Evolutionary conservation across 2,888 invertebrate genomes (phyloP).

Genomic region (Nephrotoma guestfalica): DNA sequence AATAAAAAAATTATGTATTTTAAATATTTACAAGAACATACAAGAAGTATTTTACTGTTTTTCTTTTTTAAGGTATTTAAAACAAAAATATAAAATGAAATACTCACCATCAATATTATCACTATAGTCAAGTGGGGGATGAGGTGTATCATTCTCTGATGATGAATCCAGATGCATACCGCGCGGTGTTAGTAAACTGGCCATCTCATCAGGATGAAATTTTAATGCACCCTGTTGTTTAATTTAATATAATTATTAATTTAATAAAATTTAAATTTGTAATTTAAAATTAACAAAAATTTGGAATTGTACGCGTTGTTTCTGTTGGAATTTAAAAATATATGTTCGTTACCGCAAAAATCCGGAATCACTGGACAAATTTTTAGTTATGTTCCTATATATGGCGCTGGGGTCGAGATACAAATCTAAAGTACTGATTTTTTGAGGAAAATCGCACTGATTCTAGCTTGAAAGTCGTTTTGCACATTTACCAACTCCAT

Average conservation of each 20-base stretch:
- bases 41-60: not conserved
- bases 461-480: too few relatives aligned
- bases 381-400: too few relatives aligned
- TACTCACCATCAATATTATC: slow-evolving; percentile 64
- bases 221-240: slow-evolving; percentile 19
- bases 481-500: too few relatives aligned
- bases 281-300: not conserved
- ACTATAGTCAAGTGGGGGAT: slow-evolving; percentile 51
- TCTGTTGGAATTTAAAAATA: not conserved
- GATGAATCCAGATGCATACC: slow-evolving; percentile 35
- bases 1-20: not conserved
- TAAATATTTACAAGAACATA: not conserved
- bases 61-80: not conserved
- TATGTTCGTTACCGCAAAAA: too few relatives aligned
- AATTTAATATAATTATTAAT: not conserved
- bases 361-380: too few relatives aligned
- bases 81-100: slow-evolving; percentile 6
- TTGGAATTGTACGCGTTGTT: not conserved
- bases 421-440: too few relatives aligned
- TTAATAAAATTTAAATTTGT: not conserved
- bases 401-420: too few relatives aligned
- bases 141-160: slow-evolving; percentile 30
- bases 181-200: slow-evolving; percentile 46
- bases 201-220: slow-evolving; percentile 43
- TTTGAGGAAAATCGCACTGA: too few relatives aligned